Evolutionary conservation across 2,113 vertebrate genomes (phyloP), one percentile per base, ranked within the genome.

Genomic region (Neopipo cinnamomea): DNA sequence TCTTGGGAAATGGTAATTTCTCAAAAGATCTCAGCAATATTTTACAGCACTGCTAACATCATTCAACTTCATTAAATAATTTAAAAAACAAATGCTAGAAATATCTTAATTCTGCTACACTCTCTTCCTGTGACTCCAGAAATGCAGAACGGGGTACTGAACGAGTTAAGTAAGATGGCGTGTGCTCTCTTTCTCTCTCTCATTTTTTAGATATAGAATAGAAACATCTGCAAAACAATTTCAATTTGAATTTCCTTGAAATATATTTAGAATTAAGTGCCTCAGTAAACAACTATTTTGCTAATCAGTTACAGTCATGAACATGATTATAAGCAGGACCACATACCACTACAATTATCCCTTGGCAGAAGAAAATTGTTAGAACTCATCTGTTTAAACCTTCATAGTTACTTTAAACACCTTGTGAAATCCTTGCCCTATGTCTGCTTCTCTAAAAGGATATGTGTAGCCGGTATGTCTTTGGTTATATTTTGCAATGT

Each of bases 381-480:
- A 67, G 28, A 82, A 62, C 9, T 42, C 47, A 30, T 35, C 7
- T 42, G 12, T 31, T 66, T 56, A 31, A 77, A 55, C 27, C 41
- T 9, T 23, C n/a, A 67, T 19, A 50, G 37, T 14, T 37, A 52
- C 27, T 73, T 78, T 42, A 53, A 47, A 30, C 23, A 58, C 16
- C 19, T 19, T 72, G 24, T 56, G 41, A 49, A 41, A 67, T 52
- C 16, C 47, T 58, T 47, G n/a, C 20, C 9, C 20, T n/a, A 27
- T 28, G n/a, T 44, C 66, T 83, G 27, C 49, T 70, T 78, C 37
- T 78, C 23, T n/a, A 47, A 82, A 85, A 47, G 30, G 37, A 77
- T 19, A 35, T 1, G 2, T 7, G 11, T 33, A 6, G 5, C 53
- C 14, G 2, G 7, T 14, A 10, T 7, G 31, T 12, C 31, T 53